Evolutionary conservation across 2,888 invertebrate species (phyloP).

Genomic region (Nycteola revayana): DNA sequence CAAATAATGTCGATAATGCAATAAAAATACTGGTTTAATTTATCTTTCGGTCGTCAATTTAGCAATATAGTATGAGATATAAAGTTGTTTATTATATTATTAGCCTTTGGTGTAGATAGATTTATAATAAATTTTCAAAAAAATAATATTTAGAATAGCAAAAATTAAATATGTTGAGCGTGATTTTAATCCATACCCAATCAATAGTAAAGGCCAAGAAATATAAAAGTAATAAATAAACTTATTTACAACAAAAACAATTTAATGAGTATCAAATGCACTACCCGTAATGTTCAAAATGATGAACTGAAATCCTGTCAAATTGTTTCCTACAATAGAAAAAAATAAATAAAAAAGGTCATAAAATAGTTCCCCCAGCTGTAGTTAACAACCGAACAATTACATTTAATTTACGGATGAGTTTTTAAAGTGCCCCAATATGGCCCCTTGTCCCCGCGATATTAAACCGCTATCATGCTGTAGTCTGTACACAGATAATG

Average conservation of each 20-base stretch:
- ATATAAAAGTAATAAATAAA: no score
- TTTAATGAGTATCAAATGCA: no score
- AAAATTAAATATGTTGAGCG: no score
- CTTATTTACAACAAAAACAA: no score
- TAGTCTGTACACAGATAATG: constrained; percentile 53
- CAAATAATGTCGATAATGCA: constrained; percentile 3
- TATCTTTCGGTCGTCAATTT: constrained; percentile 5
- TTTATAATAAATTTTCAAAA: no score
- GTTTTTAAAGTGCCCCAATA: constrained; percentile 77
- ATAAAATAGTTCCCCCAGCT: constrained; percentile 43
- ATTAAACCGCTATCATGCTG: constrained; percentile 53
- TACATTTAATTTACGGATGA: constrained; percentile 79
- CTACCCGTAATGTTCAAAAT: background rate
- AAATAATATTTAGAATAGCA: no score
- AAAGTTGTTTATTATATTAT: background rate
- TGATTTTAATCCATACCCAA: no score
- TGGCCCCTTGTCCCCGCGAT: constrained; percentile 46
- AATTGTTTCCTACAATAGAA: constrained; percentile 20
- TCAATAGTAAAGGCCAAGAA: no score
- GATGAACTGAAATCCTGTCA: constrained; percentile 11
- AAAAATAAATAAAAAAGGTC: constrained; percentile 27
- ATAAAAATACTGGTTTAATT: constrained; percentile 21
- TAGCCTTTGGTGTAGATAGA: no score
- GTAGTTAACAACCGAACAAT: constrained; percentile 78
- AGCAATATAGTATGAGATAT: constrained; percentile 9